Conservation (phyloP, 1,140 invertebrate species). For the Pseudomyrmex sp. region DNA sequence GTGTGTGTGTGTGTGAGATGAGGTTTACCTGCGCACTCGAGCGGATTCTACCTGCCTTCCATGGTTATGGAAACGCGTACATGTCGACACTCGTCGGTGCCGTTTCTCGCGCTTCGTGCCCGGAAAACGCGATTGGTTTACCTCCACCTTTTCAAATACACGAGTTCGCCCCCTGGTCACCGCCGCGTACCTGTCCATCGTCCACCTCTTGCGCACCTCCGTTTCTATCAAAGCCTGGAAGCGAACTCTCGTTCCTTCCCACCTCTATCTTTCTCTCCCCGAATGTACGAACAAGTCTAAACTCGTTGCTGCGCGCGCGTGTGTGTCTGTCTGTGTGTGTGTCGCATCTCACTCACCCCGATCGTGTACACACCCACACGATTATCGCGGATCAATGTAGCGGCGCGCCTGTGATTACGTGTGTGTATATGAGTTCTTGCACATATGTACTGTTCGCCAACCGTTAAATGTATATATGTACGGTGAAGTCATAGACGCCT, state of each 20-base stretch:
- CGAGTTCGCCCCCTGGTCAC: neutral
- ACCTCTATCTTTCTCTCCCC: neutral
- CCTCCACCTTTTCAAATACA: slow-evolving; percentile 35
- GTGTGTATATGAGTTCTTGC: slow-evolving; percentile 17
- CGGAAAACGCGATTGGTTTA: slow-evolving; percentile 62
- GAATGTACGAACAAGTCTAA: slow-evolving; percentile 31
- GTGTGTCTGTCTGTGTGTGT: neutral
- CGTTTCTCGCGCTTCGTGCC: slow-evolving; percentile 48
- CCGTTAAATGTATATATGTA: slow-evolving; percentile 46
- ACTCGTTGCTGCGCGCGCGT: slow-evolving; percentile 16
- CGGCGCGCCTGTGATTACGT: slow-evolving; percentile 28
- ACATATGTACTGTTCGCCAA: slow-evolving; percentile 36
- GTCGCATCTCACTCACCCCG: neutral
- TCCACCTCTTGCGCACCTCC: slow-evolving; percentile 6
- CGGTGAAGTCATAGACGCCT: slow-evolving; percentile 11
- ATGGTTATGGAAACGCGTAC: slow-evolving; percentile 60
- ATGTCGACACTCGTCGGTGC: slow-evolving; percentile 25
- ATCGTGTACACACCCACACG: slow-evolving; percentile 28
- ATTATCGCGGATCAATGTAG: slow-evolving; percentile 49
- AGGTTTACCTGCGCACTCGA: slow-evolving; percentile 23
- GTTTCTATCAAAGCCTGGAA: neutral
- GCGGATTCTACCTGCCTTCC: slow-evolving; percentile 1
- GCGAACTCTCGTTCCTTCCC: neutral
- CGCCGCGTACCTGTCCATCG: slow-evolving; percentile 5
- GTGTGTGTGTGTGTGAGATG: neutral